Conservation (phyloP, 2,888 invertebrate species). For the Proisotoma minuta region DNA sequence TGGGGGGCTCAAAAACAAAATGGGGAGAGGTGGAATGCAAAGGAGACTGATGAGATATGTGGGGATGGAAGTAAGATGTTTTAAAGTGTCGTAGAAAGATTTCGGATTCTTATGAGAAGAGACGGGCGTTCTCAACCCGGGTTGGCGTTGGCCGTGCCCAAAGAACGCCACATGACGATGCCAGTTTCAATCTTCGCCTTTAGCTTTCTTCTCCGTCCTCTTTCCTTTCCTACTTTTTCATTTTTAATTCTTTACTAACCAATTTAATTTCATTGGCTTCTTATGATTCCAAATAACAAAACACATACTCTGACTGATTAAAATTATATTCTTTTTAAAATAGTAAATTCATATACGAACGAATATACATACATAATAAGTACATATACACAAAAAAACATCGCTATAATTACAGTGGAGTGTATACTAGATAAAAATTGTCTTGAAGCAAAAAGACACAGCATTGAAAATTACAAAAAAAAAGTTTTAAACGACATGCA, state of each 20-base stretch:
- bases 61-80: not conserved
- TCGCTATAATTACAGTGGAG: no score
- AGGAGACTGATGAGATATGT: not conserved
- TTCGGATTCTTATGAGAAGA: constrained; percentile 2
- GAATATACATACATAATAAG: no score
- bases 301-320: no score
- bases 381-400: no score
- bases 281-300: no score
- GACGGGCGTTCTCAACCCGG: constrained; percentile 4
- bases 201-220: constrained; percentile 8
- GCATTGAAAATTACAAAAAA: no score
- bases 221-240: constrained; percentile 6
- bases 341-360: no score
- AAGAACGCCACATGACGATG: not conserved
- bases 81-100: constrained; percentile 4
- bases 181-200: constrained; percentile 14
- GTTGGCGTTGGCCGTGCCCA: not conserved
- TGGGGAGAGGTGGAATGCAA: not conserved
- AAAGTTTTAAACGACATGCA: no score
- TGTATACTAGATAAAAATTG: no score
- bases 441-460: no score
- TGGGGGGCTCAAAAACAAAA: not conserved
- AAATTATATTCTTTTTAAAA: no score
- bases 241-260: constrained; percentile 10
- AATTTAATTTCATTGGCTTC: no score